Conservation (phyloP, 1,140 invertebrate species). For the Temnothorax curvispinosus region DNA sequence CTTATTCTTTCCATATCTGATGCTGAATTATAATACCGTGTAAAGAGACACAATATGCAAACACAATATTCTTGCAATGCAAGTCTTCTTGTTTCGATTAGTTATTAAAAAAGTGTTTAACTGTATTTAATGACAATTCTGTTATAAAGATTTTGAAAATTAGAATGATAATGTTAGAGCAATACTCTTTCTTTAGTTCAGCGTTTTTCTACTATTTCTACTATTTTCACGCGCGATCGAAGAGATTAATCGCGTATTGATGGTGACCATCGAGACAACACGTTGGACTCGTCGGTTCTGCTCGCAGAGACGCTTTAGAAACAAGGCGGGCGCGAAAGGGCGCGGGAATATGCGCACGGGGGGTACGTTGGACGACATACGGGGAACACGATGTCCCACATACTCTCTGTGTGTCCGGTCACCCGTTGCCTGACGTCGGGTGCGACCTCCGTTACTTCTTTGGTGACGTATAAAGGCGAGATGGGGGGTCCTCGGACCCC, state of each 20-base stretch:
- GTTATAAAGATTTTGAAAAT: neutral
- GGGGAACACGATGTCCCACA: slow-evolving; percentile 79
- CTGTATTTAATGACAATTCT: neutral
- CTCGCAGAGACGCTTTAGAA: neutral
- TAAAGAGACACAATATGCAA: neutral
- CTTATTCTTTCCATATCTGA: neutral
- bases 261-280: neutral
- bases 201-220: neutral
- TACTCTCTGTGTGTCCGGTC: slow-evolving; percentile 76
- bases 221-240: neutral
- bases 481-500: slow-evolving; percentile 81
- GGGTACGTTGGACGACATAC: slow-evolving; percentile 82
- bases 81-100: neutral
- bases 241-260: slow-evolving; percentile 9
- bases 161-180: neutral
- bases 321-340: neutral
- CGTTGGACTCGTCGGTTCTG: neutral
- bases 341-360: slow-evolving; percentile 70
- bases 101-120: neutral
- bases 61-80: neutral
- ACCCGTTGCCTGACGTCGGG: slow-evolving; percentile 77
- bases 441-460: slow-evolving; percentile 77
- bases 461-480: slow-evolving; percentile 80
- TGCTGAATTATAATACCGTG: neutral
- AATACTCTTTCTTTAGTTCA: neutral